Percentiles rank a stretch among this genome's conserved stretches.
These are phyloP conservation scores for Volucella zonaria DNA, from an alignment of 2,888 invertebrate species.

Conservation along the genomic window DNA sequence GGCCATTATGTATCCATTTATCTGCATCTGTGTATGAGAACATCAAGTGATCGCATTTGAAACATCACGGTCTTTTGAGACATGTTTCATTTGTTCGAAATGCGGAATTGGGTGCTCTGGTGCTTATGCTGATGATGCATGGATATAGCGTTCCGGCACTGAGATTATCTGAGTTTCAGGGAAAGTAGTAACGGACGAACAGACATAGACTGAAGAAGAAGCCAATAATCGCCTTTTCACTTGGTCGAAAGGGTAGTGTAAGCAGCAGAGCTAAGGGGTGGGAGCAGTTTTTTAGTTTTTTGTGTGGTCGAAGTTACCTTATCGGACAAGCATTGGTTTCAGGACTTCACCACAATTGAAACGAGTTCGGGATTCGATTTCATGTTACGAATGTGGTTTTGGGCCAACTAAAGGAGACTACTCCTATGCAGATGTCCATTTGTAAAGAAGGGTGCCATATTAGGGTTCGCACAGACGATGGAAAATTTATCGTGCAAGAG, in stretches of 20 bases:
- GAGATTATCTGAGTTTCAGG: constrained; percentile 33
- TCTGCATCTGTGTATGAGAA: constrained; percentile 30
- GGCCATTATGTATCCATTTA: constrained; percentile 34
- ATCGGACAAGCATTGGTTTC: constrained; percentile 30
- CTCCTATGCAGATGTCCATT: constrained; percentile 2
- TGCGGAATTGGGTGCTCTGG: constrained; percentile 12
- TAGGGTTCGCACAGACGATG: not conserved
- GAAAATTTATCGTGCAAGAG: no score
- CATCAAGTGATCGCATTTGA: constrained; percentile 52
- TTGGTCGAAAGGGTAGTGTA: constrained; percentile 14
- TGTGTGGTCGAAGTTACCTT: constrained; percentile 11
- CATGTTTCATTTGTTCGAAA: constrained; percentile 28
- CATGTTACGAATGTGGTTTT: constrained; percentile 59
- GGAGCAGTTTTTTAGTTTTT: constrained; percentile 2
- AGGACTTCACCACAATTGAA: constrained; percentile 36
- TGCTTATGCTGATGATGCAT: not conserved
- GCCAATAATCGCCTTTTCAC: constrained; percentile 65
- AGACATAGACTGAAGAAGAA: constrained; percentile 25
- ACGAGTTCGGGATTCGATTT: constrained; percentile 59
- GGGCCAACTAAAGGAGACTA: constrained; percentile 20
- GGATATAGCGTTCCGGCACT: not conserved
- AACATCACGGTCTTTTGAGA: constrained; percentile 33
- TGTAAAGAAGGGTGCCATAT: constrained; percentile 8
- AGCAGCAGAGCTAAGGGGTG: not conserved
- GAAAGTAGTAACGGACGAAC: constrained; percentile 25